Percentiles rank a stretch among this genome's conserved stretches.
Conservation (phyloP, 2,113 vertebrate species). For the Noctilio leporinus region DNA sequence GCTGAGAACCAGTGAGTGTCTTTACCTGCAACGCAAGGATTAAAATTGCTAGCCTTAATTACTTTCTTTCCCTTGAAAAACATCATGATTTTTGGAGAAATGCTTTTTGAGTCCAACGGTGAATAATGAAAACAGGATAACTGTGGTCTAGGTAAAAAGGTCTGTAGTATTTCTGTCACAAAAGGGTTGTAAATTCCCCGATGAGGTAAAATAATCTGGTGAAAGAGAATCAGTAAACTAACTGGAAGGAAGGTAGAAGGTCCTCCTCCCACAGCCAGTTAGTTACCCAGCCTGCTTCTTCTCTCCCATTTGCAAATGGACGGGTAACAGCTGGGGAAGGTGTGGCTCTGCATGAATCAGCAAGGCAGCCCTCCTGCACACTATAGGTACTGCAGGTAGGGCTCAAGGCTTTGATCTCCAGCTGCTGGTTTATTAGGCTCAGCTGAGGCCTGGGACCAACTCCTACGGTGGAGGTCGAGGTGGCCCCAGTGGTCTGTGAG, state of each 20-base stretch:
- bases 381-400: neutral
- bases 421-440: neutral
- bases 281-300: neutral
- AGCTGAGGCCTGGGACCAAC: neutral
- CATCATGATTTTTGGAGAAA: neutral
- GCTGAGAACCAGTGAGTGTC: neutral
- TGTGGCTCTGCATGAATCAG: neutral
- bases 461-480: too few relatives aligned
- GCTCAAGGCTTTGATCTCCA: neutral
- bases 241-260: neutral
- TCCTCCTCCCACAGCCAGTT: neutral
- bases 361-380: neutral
- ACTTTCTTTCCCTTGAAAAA: neutral
- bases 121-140: neutral
- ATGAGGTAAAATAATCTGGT: neutral
- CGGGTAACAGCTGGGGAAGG: neutral
- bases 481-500: neutral
- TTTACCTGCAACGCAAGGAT: neutral
- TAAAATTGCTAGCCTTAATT: neutral
- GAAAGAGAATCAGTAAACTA: neutral
- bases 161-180: neutral
- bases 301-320: neutral
- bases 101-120: neutral
- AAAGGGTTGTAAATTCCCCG: neutral
- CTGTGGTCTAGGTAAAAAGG: neutral